Base-by-base conservation (phyloP, 2,113 vertebrate genomes). In the Lepisosteus osseus region DNA sequence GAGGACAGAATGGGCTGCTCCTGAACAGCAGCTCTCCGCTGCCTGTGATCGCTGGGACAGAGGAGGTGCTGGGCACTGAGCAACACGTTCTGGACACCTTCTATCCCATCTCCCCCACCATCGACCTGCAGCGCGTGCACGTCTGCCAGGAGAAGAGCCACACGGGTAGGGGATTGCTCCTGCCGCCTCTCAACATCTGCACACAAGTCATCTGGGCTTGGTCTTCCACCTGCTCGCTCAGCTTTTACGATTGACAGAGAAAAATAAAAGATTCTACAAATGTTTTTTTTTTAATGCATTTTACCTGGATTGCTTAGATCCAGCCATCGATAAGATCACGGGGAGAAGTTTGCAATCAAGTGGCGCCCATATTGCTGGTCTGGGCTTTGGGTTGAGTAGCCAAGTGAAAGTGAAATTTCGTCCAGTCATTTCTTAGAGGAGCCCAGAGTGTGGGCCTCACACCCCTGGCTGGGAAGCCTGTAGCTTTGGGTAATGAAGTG, bases 81-180 rank as follows among this genome's bases (percentile, higher is more conserved):
- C 82, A 78, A 17, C 78, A 95, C 0, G 65, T 77, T 61, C 84
- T 99, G 47, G 91, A 96, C 75, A 86, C 90, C 7, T 96, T 99
- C 79, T 90, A 95, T 68, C 97, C 97, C 4, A 88, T 99, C 45
- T 89, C 92, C 0, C 96, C 97, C 4, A 93, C 91, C 0, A 95
- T 99, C 0, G 93, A 96, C 78, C 93, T 99, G 72, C 94, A 95
- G 83, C 72, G 75, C 62, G 68, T 80, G 0, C 74, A 90, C 0
- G 83, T 95, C 13, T 99, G 97, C 80, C 74, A 85, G 3, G 82
- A 88, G 45, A 79, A 82, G 3, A 91, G 90, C 0, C 75, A 88
- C 43, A 87, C 92, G 68, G 96, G 97, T 95, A 79, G 68, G 73
- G 42, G 4, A 1, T 13, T 9, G 15, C 12, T 54, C 3, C 14